Evolutionary conservation across 2,888 invertebrate species (phyloP).

Genomic region (Netelia virgata): DNA sequence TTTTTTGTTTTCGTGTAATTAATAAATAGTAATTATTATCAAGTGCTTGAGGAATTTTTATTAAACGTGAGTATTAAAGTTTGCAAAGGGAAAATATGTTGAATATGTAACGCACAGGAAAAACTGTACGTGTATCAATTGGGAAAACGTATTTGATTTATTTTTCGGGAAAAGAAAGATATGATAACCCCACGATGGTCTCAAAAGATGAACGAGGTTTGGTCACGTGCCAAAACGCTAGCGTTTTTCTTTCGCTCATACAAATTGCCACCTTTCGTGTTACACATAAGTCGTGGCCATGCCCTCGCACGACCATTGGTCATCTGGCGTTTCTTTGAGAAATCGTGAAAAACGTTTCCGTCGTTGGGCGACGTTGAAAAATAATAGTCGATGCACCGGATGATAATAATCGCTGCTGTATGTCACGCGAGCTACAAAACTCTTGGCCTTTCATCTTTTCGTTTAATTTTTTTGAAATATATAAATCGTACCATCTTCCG

Average conservation of each 20-base stretch:
- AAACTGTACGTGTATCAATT: neutral
- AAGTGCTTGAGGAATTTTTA: neutral
- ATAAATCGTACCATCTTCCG: constrained; percentile 30
- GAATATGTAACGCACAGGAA: no score
- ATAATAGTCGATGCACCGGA: constrained; percentile 53
- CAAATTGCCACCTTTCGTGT: constrained; percentile 64
- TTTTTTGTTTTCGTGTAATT: neutral
- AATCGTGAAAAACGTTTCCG: constrained; percentile 41
- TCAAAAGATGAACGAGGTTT: constrained; percentile 55
- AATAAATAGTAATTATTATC: neutral
- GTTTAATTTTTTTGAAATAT: constrained; percentile 16
- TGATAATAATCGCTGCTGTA: constrained; percentile 63
- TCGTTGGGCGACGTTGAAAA: constrained; percentile 37
- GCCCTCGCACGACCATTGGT: constrained; percentile 10
- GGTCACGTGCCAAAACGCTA: constrained; percentile 58
- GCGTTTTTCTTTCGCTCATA: constrained; percentile 57
- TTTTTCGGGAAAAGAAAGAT: constrained; percentile 30
- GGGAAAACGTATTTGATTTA: constrained; percentile 6
- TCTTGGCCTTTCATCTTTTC: constrained; percentile 26
- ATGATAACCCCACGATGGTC: constrained; percentile 20
- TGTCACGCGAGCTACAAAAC: constrained; percentile 34
- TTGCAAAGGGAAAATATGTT: no score
- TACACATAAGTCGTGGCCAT: constrained; percentile 11
- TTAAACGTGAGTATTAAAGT: neutral
- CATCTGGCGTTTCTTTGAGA: constrained; percentile 21